Evolutionary conservation across 2,888 invertebrate genomes (phyloP), one percentile per base, ranked within the genome.

Genomic region (Dugesia japonica): DNA sequence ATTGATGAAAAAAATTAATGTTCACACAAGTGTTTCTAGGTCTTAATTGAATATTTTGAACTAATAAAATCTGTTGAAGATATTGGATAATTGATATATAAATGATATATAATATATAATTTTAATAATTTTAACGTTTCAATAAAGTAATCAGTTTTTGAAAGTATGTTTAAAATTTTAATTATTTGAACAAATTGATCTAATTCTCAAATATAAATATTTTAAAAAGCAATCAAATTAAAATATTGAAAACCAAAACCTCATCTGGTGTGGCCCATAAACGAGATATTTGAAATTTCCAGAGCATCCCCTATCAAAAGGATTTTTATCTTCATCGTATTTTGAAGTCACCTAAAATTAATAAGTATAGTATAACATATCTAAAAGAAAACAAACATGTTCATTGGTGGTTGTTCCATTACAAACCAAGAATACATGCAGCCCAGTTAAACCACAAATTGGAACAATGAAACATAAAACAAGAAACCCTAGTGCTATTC

Each of bases 251-350:
- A 26, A 75, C 4, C 7, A 23, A 81, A 87, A 95, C 95, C 92
- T 93, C 83, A 97, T 97, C 88, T 91, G 94, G 86, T 92, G 93
- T 77, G 95, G 94, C 80, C 94, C 94, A 85, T 93, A 97, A 82
- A 97, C 90, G 79, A 92, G 90, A 84, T 92, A 91, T 85, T 91
- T 91, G 86, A 94, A 94, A 86, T 98, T 98, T 83, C 90, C 89
- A 88, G 91, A 90, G 85, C 94, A 97, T 31, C 95, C 95, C 82
- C 90, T 88, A 1, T 93, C 94, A 87, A 97, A 98, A 76, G 98
- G 98, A 88, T 98, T 98, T 86, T 92, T 94, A 42, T 94, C 97
- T 76, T 94, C 94, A 83, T 94, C 92, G 87, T 97, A 98, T 87
- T 97, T 97, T 77, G 95, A 95, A 20, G 98, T 98, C 79, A 98